A percentile compares a stretch with the other conserved stretches of the same genome.
These are phyloP conservation scores for Prionace glauca DNA, from an alignment of 2,797 vertebrate genomes.

Conservation along the genomic window DNA sequence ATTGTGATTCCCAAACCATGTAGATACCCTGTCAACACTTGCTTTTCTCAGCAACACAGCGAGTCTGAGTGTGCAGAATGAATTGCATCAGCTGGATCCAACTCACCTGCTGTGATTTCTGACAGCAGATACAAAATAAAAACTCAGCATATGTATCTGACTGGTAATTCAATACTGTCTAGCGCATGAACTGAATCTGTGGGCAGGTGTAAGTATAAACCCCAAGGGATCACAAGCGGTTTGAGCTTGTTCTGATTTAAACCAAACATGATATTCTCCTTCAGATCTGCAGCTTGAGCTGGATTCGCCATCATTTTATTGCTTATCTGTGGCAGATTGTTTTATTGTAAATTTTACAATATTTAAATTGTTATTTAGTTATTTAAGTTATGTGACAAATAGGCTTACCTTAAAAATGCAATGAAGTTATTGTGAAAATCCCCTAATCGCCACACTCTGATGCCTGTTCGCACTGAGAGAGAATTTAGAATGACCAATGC, in stretches of 20 bases:
- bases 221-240: background rate
- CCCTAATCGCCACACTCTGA: too few species aligned
- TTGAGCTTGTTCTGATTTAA: background rate
- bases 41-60: background rate
- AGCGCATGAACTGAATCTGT: background rate
- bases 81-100: background rate
- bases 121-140: background rate
- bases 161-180: background rate
- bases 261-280: background rate
- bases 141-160: background rate
- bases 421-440: too few species aligned
- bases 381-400: too few species aligned
- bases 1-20: background rate
- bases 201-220: constrained; percentile 5
- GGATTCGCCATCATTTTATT: background rate
- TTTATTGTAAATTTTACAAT: background rate
- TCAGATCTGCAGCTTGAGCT: background rate
- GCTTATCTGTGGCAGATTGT: background rate
- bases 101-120: background rate
- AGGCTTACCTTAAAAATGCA: too few species aligned
- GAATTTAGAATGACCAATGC: too few species aligned
- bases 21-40: background rate
- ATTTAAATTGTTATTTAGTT: background rate
- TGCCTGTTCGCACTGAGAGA: too few species aligned
- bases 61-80: background rate